These are phyloP conservation scores for Harmothoe impar DNA, from an alignment of 2,888 invertebrate genomes.

Conservation along the genomic window DNA sequence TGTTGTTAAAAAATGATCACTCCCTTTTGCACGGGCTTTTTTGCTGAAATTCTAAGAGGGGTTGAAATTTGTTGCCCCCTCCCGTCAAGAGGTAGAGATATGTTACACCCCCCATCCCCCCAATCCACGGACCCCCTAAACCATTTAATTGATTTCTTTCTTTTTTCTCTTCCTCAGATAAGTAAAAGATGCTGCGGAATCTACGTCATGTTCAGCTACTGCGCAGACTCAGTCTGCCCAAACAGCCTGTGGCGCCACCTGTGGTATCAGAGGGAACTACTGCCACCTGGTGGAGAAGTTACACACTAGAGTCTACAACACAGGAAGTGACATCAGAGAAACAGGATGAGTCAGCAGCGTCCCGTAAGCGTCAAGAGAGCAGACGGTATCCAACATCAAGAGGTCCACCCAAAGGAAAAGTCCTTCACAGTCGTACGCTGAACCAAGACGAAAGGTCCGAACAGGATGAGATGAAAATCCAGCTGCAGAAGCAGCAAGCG, in stretches of 20 bases:
- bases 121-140: too few species aligned
- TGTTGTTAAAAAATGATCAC: too few species aligned
- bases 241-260: neutral
- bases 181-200: constrained; percentile 21
- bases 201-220: neutral
- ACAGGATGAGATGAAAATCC: neutral
- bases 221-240: constrained; percentile 14
- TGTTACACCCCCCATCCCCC: too few species aligned
- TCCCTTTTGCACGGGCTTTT: too few species aligned
- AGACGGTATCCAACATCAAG: neutral
- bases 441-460: neutral
- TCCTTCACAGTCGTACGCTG: constrained; percentile 22
- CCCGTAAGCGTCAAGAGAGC: neutral
- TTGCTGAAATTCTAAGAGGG: too few species aligned
- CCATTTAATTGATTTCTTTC: too few species aligned
- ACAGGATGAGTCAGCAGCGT: neutral
- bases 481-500: neutral
- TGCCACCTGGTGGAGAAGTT: constrained; percentile 31
- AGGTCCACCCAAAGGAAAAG: neutral
- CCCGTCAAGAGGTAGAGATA: too few species aligned
- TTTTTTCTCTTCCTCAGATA: neutral
- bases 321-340: neutral
- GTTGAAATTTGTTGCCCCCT: too few species aligned
- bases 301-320: neutral
- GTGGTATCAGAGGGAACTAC: neutral